Base-by-base conservation (phyloP, 1,140 invertebrate genomes). In the Heliconius eleuchia region DNA sequence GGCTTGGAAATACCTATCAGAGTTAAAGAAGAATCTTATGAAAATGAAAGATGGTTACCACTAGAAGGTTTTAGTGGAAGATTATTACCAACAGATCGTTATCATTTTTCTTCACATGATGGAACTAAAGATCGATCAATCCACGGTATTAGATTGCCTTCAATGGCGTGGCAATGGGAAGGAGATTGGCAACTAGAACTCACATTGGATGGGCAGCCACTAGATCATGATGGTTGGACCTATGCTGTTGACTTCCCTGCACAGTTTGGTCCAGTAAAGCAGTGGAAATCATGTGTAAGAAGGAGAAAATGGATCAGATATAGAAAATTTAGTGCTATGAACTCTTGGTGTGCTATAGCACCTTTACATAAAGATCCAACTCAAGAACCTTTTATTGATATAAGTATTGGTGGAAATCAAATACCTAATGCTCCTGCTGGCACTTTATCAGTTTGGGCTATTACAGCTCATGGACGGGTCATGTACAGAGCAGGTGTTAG, bases 1-100 rank as follows among this genome's bases (percentile, higher is more conserved):
- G 97, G 97, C 3, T 94, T 98, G 57, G 98, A 99, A 93, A 97
- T 99, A 87, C 98, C 98, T 1, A 99, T 99, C 79, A 95, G 98
- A 81, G 97, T 98, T 0, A 97, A 97, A 90, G 98, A 98, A 94
- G 97, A 98, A 91, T 96, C 97, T 7, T 99, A 97, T 92, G 98
- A 99, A 95, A 99, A 99, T 94, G 97, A 99, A 96, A 95, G 98
- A 80, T 99, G 98, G 98, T 95, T 98, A 79, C 98, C 98, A n/a
- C 95, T 98, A 50, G 97, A 98, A 94, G 98, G 98, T 30, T 99
- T 98, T 92, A 97, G 96, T 80, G 96, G 96, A 72, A 96, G 97
- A 82, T 91, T 98, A 50, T 92, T 99, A 71, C 98, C 98, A 70
- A 98, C 98, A 52, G 98, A 99, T 91, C 96, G 98, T 78, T 97